A percentile compares a stretch with the other conserved stretches of the same genome.
phyloP scores from a whole-genome alignment of 2,113 vertebrate species.

The Acanthochromis polyacanthus region DNA sequence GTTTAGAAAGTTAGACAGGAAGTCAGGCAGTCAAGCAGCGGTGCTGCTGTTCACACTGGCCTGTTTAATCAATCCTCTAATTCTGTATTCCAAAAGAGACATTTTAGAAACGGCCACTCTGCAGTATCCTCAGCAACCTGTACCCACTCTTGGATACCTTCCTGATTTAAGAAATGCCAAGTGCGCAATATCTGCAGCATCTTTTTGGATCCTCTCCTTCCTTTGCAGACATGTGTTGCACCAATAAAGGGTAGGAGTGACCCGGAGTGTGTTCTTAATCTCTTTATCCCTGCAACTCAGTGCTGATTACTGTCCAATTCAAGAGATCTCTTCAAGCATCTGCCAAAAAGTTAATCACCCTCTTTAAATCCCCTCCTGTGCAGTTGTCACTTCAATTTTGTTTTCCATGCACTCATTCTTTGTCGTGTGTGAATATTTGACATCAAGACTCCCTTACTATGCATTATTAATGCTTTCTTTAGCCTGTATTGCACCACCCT shows the following conservation, averaged over 20 bases:
- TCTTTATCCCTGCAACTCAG: slow-evolving; percentile 73
- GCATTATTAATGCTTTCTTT: too few relatives aligned
- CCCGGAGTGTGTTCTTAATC: slow-evolving; percentile 69
- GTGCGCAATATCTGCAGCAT: slow-evolving; percentile 22
- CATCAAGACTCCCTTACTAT: too few relatives aligned
- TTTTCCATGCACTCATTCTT: not conserved
- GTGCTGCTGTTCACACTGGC: slow-evolving; percentile 24
- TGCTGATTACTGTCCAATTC: slow-evolving; percentile 65
- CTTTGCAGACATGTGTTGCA: slow-evolving; percentile 50
- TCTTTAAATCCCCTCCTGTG: slow-evolving; percentile 38
- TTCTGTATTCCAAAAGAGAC: slow-evolving; percentile 42
- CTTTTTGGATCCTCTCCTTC: slow-evolving; percentile 20
- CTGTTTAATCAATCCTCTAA: slow-evolving; percentile 56
- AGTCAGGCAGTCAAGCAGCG: slow-evolving; percentile 51
- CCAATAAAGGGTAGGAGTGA: slow-evolving; percentile 62
- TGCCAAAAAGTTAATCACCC: slow-evolving; percentile 66
- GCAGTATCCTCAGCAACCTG: slow-evolving; percentile 6
- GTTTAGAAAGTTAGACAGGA: slow-evolving; percentile 67
- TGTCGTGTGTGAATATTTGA: not conserved
- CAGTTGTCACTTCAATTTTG: not conserved
- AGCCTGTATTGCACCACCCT: slow-evolving; percentile 12
- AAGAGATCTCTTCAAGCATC: slow-evolving; percentile 49
- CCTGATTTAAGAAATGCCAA: slow-evolving; percentile 36
- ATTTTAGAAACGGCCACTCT: not conserved
- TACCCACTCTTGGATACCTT: slow-evolving; percentile 9